Evolutionary conservation across 2,797 vertebrate genomes (phyloP).

Genomic region (Chelon auratus): DNA sequence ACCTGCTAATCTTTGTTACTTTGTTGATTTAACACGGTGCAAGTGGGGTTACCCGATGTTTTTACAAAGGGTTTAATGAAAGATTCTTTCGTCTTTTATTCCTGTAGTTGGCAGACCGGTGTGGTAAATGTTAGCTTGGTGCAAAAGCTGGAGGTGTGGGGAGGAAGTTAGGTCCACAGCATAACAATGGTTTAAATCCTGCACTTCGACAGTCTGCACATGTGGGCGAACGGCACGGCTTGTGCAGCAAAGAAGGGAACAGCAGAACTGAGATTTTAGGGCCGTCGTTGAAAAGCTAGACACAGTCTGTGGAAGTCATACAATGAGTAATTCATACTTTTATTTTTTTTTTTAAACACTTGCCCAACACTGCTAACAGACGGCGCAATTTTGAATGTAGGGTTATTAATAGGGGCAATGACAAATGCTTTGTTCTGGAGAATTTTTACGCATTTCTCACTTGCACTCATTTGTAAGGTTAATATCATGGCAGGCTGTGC

Average conservation of each 20-base stretch:
- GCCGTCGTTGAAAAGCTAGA: not conserved
- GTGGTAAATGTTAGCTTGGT: no score
- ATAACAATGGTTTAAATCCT: no score
- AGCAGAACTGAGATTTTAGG: not conserved
- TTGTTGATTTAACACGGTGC: no score
- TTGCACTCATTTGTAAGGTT: not conserved
- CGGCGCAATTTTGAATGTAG: not conserved
- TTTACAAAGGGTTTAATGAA: not conserved
- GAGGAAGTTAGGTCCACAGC: no score
- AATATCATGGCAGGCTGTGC: not conserved
- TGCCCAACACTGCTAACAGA: not conserved
- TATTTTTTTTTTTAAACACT: not conserved
- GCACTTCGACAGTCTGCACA: no score
- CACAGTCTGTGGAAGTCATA: not conserved
- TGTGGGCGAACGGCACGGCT: not conserved
- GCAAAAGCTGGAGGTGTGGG: no score
- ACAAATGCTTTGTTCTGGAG: conserved; percentile 14
- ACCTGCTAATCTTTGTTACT: not conserved
- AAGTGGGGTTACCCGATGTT: not conserved
- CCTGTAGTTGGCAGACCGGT: not conserved
- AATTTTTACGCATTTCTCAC: conserved; percentile 2
- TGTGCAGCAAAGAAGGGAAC: not conserved
- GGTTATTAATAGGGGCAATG: not conserved
- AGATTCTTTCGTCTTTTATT: not conserved
- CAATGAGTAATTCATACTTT: no score